phyloP scores from a whole-genome alignment of 2,888 invertebrate genomes.

The Phoronis australis region DNA sequence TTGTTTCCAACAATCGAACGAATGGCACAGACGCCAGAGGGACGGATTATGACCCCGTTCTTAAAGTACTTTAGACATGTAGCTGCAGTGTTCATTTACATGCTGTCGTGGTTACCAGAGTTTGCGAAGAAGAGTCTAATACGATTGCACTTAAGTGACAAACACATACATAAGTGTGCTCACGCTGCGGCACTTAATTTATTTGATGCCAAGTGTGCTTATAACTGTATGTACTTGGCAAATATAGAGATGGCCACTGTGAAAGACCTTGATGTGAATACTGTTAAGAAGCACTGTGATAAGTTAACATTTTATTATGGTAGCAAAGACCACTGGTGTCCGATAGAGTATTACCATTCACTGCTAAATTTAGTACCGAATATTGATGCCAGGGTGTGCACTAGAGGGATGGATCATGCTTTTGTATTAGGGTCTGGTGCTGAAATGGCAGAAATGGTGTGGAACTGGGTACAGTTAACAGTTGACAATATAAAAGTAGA shows the following conservation, averaged over 20 bases:
- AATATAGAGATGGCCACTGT: conserved; percentile 70
- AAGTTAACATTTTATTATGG: conserved; percentile 77
- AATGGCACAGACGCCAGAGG: conserved; percentile 72
- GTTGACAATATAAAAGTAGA: too few species aligned
- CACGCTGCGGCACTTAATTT: conserved; percentile 39
- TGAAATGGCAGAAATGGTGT: conserved; percentile 45
- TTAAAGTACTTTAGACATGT: conserved; percentile 55
- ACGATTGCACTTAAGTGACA: conserved; percentile 32
- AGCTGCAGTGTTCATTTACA: conserved; percentile 29
- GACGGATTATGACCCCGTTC: conserved; percentile 63
- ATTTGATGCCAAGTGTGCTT: conserved; percentile 37
- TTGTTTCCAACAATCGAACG: conserved; percentile 83
- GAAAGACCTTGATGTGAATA: conserved; percentile 61
- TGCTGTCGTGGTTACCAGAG: conserved; percentile 34
- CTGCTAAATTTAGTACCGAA: conserved; percentile 62
- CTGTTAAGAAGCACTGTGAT: conserved; percentile 59
- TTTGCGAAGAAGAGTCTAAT: conserved; percentile 29
- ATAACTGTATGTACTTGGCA: conserved; percentile 37
- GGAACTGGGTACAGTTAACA: too few species aligned
- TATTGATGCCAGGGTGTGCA: conserved; percentile 62
- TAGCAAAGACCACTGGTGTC: conserved; percentile 76
- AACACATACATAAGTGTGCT: conserved; percentile 35
- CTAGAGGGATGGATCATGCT: conserved; percentile 65
- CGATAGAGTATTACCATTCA: conserved; percentile 65
- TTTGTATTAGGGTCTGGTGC: conserved; percentile 64